Base-by-base conservation (phyloP, 2,797 vertebrate genomes). In the Alouatta caraya region DNA sequence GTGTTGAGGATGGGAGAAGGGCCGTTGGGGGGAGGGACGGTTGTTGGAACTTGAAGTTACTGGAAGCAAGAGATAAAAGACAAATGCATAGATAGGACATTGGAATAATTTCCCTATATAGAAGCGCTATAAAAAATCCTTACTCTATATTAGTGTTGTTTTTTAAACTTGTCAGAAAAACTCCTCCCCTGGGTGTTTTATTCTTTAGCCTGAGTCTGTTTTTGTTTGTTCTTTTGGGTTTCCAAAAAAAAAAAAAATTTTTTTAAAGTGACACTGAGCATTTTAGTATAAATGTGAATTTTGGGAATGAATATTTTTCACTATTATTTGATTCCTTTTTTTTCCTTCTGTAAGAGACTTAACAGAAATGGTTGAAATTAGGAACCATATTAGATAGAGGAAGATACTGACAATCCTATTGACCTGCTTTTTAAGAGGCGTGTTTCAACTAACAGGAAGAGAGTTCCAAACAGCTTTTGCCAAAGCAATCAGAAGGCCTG, bases 121-220 rank as follows among this genome's bases (percentile, higher is more conserved):
- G 59, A 97, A 78, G 13, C 28, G 61, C 79, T 88, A 86, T 84
- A 30, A 85, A 95, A 78, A 76, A 81, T 26, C 73, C 15, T 24
- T 64, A 33, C 28, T 72, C 59, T 82, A 8, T 81, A 80, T 94
- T 94, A 89, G 57, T 93, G 46, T 86, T 97, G 93, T 85, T 78
- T 98, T 97, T 97, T 88, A 72, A 95, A 94, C 50, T 85, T 97
- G 44, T 44, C 94, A 90, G 24, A 94, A 89, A 94, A 93, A 42
- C 64, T 96, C 97, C 95, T 92, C 61, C 26, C 24, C 28, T 48
- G 87, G 84, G 42, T 17, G 78, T 94, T 96, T 82, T 94, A 24
- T 81, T 24, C 8, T 85, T 93, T 85, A 72, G 8, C 30, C 37
- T 86, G 73, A 24, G 7, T 90, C 39, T 79, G 59, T 61, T 79